phyloP scores from a whole-genome alignment of 2,797 vertebrate genomes.

The Tokudaia tokunoshimensis region DNA sequence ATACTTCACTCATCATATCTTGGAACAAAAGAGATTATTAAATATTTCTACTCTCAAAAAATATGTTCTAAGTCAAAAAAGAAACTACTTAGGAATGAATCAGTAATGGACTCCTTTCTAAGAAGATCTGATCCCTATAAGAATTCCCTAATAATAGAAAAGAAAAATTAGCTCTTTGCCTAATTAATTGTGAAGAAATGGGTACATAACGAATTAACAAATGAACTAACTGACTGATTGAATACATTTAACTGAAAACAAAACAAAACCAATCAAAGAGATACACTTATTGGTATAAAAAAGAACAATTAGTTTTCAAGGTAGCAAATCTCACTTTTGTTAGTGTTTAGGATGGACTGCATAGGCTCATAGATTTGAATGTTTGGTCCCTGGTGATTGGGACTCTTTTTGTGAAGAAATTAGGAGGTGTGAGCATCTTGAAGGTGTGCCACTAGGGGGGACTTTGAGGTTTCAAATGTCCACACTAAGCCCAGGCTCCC shows the following conservation, averaged over 20 bases:
- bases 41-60: slow-evolving; percentile 55
- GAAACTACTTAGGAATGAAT: slow-evolving; percentile 28
- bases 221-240: background rate
- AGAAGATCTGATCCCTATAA: background rate
- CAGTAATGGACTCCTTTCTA: background rate
- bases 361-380: background rate
- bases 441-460: no score
- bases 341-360: background rate
- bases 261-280: slow-evolving; percentile 23
- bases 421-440: background rate
- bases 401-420: background rate
- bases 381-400: background rate
- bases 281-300: background rate
- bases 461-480: background rate
- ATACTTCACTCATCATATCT: background rate
- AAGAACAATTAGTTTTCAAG: background rate
- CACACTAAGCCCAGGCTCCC: background rate
- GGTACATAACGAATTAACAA: background rate
- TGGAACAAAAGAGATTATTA: slow-evolving; percentile 17
- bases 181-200: background rate
- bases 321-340: background rate
- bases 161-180: slow-evolving; percentile 4
- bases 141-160: slow-evolving; percentile 36
- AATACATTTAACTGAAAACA: slow-evolving; percentile 27
- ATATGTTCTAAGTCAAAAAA: slow-evolving; percentile 2